These are phyloP conservation scores for Gymnosoma rotundatum DNA, from an alignment of 2,888 invertebrate genomes.

Conservation along the genomic window DNA sequence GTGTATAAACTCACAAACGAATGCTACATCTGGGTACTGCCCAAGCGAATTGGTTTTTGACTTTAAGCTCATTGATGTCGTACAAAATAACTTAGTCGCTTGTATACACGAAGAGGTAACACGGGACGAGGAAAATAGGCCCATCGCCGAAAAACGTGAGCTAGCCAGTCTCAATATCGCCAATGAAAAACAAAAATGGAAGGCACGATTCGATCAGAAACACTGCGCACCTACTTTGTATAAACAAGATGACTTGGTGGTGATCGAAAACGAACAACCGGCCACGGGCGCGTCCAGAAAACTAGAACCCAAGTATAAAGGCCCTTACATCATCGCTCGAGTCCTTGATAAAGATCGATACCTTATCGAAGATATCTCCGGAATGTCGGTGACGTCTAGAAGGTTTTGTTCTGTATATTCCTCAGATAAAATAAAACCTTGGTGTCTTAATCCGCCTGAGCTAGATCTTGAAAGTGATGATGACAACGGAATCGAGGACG, in stretches of 20 bases:
- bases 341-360: not conserved
- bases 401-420: not conserved
- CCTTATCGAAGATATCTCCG: not conserved
- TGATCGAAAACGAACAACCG: slow-evolving; percentile 21
- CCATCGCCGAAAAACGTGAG: no score
- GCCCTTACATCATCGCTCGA: not conserved
- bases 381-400: not conserved
- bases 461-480: slow-evolving; percentile 4
- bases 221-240: slow-evolving; percentile 33
- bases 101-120: not conserved
- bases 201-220: slow-evolving; percentile 40
- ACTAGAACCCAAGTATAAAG: not conserved
- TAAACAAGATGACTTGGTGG: slow-evolving; percentile 45
- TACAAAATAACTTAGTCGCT: not conserved
- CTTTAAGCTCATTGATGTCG: slow-evolving; percentile 3
- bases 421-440: not conserved
- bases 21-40: slow-evolving; percentile 6
- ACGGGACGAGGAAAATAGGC: no score
- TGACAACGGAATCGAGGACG: slow-evolving; percentile 23
- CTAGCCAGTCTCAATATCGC: slow-evolving; percentile 19
- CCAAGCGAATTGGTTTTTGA: slow-evolving; percentile 33
- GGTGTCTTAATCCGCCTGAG: not conserved
- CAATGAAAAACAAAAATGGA: slow-evolving; percentile 40
- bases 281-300: slow-evolving; percentile 15
- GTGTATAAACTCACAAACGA: slow-evolving; percentile 1